These are phyloP conservation scores for Oncorhynchus clarkii DNA, from an alignment of 2,113 vertebrate species.

Conservation along the genomic window DNA sequence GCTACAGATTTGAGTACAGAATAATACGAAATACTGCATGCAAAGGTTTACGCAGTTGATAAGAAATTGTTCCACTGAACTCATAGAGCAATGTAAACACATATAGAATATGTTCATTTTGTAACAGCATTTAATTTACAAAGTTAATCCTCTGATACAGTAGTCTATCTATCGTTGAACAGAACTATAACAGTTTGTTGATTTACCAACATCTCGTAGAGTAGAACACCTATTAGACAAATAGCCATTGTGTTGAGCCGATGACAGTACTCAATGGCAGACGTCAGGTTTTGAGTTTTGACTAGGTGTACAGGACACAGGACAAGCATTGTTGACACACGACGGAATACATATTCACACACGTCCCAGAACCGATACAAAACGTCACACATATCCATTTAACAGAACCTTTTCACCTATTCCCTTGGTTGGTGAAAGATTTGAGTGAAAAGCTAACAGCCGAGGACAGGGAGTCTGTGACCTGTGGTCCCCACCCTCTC, in stretches of 20 bases:
- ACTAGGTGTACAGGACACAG: neutral
- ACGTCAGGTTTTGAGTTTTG: too few relatives aligned
- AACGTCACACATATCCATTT: slow-evolving; percentile 50
- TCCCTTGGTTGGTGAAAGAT: slow-evolving; percentile 49
- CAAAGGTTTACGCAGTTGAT: too few relatives aligned
- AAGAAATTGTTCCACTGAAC: too few relatives aligned
- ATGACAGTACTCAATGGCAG: neutral
- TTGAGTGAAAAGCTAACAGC: slow-evolving; percentile 61
- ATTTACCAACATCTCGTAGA: too few relatives aligned
- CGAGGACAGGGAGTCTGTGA: slow-evolving; percentile 48
- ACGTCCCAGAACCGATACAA: slow-evolving; percentile 13
- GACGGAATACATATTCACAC: slow-evolving; percentile 6
- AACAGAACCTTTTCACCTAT: slow-evolving; percentile 23
- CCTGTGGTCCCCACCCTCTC: slow-evolving; percentile 56
- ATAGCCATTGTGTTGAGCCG: neutral
- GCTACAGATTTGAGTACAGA: too few relatives aligned
- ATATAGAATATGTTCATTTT: too few relatives aligned
- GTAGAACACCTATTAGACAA: neutral
- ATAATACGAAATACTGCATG: too few relatives aligned
- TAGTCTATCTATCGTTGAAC: too few relatives aligned
- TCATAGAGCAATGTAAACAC: too few relatives aligned
- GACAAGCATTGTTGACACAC: neutral
- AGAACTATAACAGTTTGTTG: too few relatives aligned
- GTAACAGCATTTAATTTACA: too few relatives aligned
- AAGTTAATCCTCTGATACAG: too few relatives aligned